phyloP scores from a whole-genome alignment of 2,797 vertebrate species.

The Arnoldichthys spilopterus region DNA sequence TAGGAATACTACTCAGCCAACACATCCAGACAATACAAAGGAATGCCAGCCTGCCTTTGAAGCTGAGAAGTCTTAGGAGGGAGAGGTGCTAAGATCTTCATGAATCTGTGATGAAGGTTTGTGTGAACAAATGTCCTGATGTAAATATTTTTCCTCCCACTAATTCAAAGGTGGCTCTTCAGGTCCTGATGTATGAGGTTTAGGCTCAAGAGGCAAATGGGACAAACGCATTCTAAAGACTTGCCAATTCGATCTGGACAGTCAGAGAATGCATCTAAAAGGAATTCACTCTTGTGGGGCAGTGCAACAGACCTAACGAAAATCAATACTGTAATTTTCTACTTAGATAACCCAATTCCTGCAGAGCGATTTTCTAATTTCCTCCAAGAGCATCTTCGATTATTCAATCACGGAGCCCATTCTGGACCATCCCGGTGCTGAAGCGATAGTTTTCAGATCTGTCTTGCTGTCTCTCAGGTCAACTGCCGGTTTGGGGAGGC shows the following conservation, averaged over 20 bases:
- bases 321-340: conserved; percentile 85
- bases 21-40: conserved; percentile 66
- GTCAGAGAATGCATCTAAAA: conserved; percentile 62
- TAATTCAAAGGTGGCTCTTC: conserved; percentile 17
- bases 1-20: conserved; percentile 68
- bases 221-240: not conserved
- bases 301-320: conserved; percentile 65
- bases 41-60: conserved; percentile 68
- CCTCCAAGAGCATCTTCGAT: conserved; percentile 73
- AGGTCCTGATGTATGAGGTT: conserved; percentile 14
- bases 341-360: conserved; percentile 76
- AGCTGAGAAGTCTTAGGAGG: conserved; percentile 66
- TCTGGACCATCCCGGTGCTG: conserved; percentile 43
- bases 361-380: conserved; percentile 77
- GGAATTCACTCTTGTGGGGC: conserved; percentile 64
- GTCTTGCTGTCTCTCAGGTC: conserved; percentile 61
- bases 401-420: conserved; percentile 71
- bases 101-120: conserved; percentile 40
- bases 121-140: conserved; percentile 29
- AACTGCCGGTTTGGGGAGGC: conserved; percentile 33
- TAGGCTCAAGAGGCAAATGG: conserved; percentile 24
- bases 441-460: conserved; percentile 68
- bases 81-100: conserved; percentile 52
- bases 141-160: not conserved
- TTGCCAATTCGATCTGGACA: conserved; percentile 31